A percentile compares a stretch with the other conserved stretches of the same genome.
These are phyloP conservation scores for Sinocyclocheilus grahami DNA, from an alignment of 2,113 vertebrate genomes.

Conservation along the genomic window DNA sequence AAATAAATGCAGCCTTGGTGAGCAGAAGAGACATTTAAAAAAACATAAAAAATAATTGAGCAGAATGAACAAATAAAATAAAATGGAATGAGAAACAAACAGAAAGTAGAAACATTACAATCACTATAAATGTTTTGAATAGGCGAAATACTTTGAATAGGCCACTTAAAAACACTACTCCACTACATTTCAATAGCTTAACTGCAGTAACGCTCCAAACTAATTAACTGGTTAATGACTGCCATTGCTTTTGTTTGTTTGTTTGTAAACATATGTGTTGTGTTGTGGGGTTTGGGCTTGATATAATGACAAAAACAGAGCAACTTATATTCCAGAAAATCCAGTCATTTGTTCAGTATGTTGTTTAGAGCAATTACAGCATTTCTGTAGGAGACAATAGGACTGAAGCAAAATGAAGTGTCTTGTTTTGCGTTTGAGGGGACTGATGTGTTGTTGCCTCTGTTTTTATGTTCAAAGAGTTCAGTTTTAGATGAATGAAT, in stretches of 20 bases:
- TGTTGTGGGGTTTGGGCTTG: background rate
- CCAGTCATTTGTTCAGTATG: background rate
- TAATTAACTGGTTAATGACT: slow-evolving; percentile 5
- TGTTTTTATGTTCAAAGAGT: too few species aligned
- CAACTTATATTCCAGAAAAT: background rate
- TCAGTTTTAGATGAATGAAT: background rate
- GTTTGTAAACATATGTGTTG: background rate
- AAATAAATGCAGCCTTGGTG: background rate
- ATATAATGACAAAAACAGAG: background rate
- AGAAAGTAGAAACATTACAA: background rate
- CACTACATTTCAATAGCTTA: slow-evolving; percentile 3
- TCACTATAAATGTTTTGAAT: background rate
- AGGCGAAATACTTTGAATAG: background rate
- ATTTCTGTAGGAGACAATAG: background rate
- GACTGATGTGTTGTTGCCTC: background rate
- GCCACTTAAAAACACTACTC: background rate
- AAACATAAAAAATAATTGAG: background rate
- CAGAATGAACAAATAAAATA: background rate
- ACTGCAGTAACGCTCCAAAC: background rate
- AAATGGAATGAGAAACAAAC: background rate
- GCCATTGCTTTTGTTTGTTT: background rate
- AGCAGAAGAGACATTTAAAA: background rate
- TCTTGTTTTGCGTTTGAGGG: background rate
- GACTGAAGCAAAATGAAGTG: background rate
- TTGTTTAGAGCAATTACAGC: background rate